A percentile compares a stretch with the other conserved stretches of the same genome.
Conservation (phyloP, 2,797 vertebrate species). For the Microchirus variegatus region DNA sequence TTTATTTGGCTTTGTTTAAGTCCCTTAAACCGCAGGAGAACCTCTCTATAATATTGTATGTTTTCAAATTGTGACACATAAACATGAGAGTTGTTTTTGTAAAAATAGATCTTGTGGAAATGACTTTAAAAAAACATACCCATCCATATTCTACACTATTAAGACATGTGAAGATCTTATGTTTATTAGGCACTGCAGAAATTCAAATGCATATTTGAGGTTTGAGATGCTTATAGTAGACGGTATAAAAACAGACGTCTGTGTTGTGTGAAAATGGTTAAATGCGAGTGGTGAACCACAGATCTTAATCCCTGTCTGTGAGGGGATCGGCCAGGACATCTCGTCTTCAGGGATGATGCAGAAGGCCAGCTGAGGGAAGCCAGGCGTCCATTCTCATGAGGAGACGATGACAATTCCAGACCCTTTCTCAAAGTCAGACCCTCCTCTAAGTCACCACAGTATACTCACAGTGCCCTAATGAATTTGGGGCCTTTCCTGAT, state of each 20-base stretch:
- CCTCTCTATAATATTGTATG: too few relatives aligned
- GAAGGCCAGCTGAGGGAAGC: constrained; percentile 40
- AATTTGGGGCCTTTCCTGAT: constrained; percentile 30
- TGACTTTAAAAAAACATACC: too few relatives aligned
- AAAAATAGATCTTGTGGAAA: too few relatives aligned
- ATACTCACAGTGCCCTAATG: constrained; percentile 49
- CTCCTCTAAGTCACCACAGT: constrained; percentile 38
- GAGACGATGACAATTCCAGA: constrained; percentile 64
- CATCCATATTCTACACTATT: too few relatives aligned
- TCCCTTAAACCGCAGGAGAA: too few relatives aligned
- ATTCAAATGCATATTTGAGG: background rate
- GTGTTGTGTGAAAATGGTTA: constrained; percentile 9
- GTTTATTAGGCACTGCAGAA: background rate
- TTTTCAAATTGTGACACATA: too few relatives aligned
- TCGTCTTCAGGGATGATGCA: constrained; percentile 27
- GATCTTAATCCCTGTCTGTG: constrained; percentile 32
- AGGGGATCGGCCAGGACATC: constrained; percentile 42
- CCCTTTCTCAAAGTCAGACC: constrained; percentile 32
- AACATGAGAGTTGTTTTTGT: too few relatives aligned
- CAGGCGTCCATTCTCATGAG: constrained; percentile 25
- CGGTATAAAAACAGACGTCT: constrained; percentile 15
- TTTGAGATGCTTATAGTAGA: constrained; percentile 15
- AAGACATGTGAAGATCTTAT: too few relatives aligned
- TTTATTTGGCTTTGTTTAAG: too few relatives aligned
- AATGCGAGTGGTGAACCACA: constrained; percentile 17